Evolutionary conservation across 2,888 invertebrate species (phyloP).

Genomic region (Vesta saturnalis): DNA sequence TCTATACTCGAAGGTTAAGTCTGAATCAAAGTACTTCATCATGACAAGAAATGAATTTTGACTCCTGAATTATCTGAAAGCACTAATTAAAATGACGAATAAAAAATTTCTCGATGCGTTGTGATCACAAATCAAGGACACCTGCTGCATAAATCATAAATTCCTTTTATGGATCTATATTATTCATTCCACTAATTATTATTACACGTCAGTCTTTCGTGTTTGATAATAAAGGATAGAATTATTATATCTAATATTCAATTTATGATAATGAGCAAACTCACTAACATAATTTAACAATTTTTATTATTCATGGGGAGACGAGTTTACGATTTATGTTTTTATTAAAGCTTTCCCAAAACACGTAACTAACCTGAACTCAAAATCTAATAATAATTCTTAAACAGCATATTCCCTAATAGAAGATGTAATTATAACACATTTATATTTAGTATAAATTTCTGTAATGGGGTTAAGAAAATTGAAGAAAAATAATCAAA

Average conservation of each 20-base stretch:
- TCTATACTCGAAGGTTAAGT: constrained; percentile 8
- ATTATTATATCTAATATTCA: constrained; percentile 1
- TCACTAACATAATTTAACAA: not conserved
- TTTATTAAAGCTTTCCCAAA: too few relatives aligned
- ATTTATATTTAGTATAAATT: too few relatives aligned
- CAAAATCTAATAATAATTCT: too few relatives aligned
- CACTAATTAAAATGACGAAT: constrained; percentile 59
- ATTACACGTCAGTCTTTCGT: constrained; percentile 13
- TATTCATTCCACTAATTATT: constrained; percentile 25
- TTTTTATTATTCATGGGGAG: not conserved
- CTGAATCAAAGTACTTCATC: constrained; percentile 19
- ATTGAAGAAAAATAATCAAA: not conserved
- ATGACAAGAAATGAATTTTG: constrained; percentile 22
- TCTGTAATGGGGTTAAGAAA: too few relatives aligned
- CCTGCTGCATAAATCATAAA: constrained; percentile 58
- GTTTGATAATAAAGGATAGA: constrained; percentile 3
- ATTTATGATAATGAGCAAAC: constrained; percentile 12
- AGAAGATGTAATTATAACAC: too few relatives aligned
- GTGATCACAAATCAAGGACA: constrained; percentile 60
- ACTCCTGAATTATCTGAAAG: constrained; percentile 50
- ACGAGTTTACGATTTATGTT: not conserved
- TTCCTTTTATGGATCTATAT: constrained; percentile 26
- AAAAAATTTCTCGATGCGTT: constrained; percentile 55
- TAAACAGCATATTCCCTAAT: too few relatives aligned
- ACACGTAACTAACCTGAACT: too few relatives aligned